phyloP scores from a whole-genome alignment of 1,140 invertebrate species.

The Drosophila albomicans region DNA sequence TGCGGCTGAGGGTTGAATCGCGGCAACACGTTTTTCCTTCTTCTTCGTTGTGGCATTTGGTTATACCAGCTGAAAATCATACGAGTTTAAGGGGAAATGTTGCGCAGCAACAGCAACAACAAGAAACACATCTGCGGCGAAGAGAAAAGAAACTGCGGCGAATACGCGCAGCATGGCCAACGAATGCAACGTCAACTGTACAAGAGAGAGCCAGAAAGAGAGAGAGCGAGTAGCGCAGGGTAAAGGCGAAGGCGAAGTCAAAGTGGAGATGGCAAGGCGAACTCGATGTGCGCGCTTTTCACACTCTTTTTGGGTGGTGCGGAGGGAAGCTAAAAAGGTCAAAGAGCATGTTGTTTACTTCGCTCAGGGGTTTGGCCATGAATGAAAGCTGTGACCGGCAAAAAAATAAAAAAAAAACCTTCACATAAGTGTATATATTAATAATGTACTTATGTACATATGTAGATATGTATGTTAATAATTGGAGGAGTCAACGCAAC shows the following conservation, averaged over 20 bases:
- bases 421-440: neutral
- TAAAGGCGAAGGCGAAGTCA: slow-evolving; percentile 14
- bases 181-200: slow-evolving; percentile 51
- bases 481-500: neutral
- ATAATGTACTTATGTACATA: neutral
- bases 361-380: slow-evolving; percentile 61
- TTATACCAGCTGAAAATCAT: slow-evolving; percentile 82
- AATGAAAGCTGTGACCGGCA: slow-evolving; percentile 63
- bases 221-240: slow-evolving; percentile 1
- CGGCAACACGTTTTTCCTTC: slow-evolving; percentile 67
- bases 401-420: slow-evolving; percentile 4
- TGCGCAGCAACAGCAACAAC: slow-evolving; percentile 47
- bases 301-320: neutral
- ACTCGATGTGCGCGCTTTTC: slow-evolving; percentile 12
- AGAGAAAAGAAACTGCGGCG: slow-evolving; percentile 59
- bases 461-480: too few relatives aligned
- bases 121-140: slow-evolving; percentile 60
- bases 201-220: slow-evolving; percentile 21
- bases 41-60: slow-evolving; percentile 53
- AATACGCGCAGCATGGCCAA: slow-evolving; percentile 1
- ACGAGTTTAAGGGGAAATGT: slow-evolving; percentile 79
- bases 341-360: slow-evolving; percentile 77
- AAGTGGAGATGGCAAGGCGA: slow-evolving; percentile 11
- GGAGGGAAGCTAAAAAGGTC: slow-evolving; percentile 60
- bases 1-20: slow-evolving; percentile 27